phyloP scores from a whole-genome alignment of 2,888 invertebrate species.

The Agrilus biguttatus region DNA sequence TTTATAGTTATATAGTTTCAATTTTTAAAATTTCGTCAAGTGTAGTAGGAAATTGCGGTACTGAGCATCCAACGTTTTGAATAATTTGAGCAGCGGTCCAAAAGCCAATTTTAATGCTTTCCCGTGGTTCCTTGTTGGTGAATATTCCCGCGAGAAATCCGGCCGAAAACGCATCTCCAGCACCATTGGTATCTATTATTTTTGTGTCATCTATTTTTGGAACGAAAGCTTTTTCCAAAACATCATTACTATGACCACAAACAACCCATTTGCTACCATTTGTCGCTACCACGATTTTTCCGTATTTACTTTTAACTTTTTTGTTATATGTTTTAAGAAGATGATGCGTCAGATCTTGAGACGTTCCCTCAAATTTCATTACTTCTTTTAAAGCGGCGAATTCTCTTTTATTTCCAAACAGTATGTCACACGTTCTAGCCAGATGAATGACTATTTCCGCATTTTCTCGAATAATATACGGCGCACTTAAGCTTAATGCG shows the following conservation, averaged over 20 bases:
- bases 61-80: constrained; percentile 33
- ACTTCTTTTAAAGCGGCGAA: constrained; percentile 30
- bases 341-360: constrained; percentile 13
- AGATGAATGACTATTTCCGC: constrained; percentile 29
- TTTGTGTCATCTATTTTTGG: constrained; percentile 25
- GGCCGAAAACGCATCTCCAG: constrained; percentile 45
- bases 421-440: constrained; percentile 32
- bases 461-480: constrained; percentile 35
- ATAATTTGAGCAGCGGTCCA: constrained; percentile 34
- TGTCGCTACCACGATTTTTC: constrained; percentile 46
- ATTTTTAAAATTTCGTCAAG: too few species aligned
- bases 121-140: constrained; percentile 24
- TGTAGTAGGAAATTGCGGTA: constrained; percentile 20
- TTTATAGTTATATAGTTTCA: too few species aligned
- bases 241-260: constrained; percentile 23
- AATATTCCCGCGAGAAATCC: constrained; percentile 40
- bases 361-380: constrained; percentile 15
- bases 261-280: constrained; percentile 42
- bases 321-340: constrained; percentile 10
- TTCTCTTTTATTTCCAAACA: constrained; percentile 44
- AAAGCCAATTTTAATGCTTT: constrained; percentile 33
- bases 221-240: constrained; percentile 20
- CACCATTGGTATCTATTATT: constrained; percentile 42
- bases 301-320: constrained; percentile 11
- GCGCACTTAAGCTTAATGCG: constrained; percentile 39